Conservation (phyloP, 2,113 vertebrate species). For the Clinocottus analis region DNA sequence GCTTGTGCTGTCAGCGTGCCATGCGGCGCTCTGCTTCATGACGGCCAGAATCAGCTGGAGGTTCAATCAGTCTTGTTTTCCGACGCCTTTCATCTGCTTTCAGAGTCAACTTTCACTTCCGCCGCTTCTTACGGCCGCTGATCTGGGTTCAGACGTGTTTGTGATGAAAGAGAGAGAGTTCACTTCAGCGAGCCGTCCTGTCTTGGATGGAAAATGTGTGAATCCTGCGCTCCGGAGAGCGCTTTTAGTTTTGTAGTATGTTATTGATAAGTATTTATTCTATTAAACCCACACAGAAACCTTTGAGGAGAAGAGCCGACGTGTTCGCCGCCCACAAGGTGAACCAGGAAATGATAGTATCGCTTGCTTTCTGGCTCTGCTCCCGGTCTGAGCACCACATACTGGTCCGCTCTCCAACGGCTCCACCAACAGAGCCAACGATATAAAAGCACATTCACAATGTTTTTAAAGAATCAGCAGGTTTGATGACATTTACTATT, state of each 20-base stretch:
- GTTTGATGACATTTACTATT: background rate
- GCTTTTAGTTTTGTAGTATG: slow-evolving; percentile 24
- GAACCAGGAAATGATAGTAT: slow-evolving; percentile 67
- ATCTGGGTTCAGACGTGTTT: slow-evolving; percentile 20
- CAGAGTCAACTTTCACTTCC: slow-evolving; percentile 4
- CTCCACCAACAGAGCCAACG: slow-evolving; percentile 56
- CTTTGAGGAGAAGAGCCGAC: too few relatives aligned
- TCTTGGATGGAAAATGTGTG: too few relatives aligned
- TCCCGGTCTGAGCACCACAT: slow-evolving; percentile 51
- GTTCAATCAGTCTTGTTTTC: background rate
- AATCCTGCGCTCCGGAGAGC: background rate
- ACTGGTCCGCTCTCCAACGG: slow-evolving; percentile 21
- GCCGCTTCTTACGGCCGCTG: background rate
- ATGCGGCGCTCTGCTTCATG: slow-evolving; percentile 25
- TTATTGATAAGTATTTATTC: slow-evolving; percentile 29
- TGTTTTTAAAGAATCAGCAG: slow-evolving; percentile 12
- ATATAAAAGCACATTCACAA: background rate
- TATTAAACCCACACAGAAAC: slow-evolving; percentile 40
- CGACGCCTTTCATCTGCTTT: slow-evolving; percentile 12
- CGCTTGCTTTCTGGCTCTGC: slow-evolving; percentile 52
- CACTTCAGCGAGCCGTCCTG: background rate
- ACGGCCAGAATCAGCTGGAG: slow-evolving; percentile 19
- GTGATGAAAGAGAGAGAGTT: background rate
- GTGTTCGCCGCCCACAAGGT: slow-evolving; percentile 55
- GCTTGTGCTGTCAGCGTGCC: slow-evolving; percentile 42